These are phyloP conservation scores for Ceratosolen solmsi DNA, from an alignment of 1,140 invertebrate genomes.

Conservation along the genomic window DNA sequence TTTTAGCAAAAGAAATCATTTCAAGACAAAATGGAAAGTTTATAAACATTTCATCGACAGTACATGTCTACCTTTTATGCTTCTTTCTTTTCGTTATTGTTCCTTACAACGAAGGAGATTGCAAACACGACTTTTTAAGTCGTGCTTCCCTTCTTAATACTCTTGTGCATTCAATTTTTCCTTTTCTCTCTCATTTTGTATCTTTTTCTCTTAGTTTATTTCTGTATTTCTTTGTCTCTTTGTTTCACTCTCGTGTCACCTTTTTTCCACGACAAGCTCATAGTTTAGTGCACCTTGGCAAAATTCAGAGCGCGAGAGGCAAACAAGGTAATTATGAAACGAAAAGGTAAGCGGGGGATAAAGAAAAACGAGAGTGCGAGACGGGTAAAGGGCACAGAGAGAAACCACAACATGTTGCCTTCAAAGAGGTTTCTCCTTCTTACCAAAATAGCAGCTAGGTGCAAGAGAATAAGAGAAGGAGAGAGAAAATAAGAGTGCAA, in stretches of 20 bases:
- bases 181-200: not conserved
- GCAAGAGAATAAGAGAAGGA: slow-evolving; percentile 10
- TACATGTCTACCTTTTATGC: no score
- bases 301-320: slow-evolving; percentile 44
- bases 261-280: slow-evolving; percentile 32
- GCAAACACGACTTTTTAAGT: not conserved
- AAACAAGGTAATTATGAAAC: slow-evolving; percentile 65
- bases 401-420: slow-evolving; percentile 69
- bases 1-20: no score
- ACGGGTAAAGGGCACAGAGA: slow-evolving; percentile 53
- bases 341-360: slow-evolving; percentile 40
- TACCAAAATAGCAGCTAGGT: slow-evolving; percentile 28
- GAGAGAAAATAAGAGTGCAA: slow-evolving; percentile 49
- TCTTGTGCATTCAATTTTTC: no score
- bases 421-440: slow-evolving; percentile 63
- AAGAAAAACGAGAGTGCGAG: slow-evolving; percentile 40
- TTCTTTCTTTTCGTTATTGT: slow-evolving; percentile 21
- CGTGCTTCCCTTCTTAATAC: not conserved
- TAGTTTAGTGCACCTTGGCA: slow-evolving; percentile 12
- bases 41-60: no score
- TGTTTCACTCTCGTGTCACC: not conserved
- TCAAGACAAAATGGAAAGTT: no score
- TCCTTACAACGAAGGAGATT: not conserved
- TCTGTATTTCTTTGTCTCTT: not conserved
- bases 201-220: not conserved